Evolutionary conservation across 1,140 invertebrate species (phyloP).

Genomic region (Anthonomus grandis): DNA sequence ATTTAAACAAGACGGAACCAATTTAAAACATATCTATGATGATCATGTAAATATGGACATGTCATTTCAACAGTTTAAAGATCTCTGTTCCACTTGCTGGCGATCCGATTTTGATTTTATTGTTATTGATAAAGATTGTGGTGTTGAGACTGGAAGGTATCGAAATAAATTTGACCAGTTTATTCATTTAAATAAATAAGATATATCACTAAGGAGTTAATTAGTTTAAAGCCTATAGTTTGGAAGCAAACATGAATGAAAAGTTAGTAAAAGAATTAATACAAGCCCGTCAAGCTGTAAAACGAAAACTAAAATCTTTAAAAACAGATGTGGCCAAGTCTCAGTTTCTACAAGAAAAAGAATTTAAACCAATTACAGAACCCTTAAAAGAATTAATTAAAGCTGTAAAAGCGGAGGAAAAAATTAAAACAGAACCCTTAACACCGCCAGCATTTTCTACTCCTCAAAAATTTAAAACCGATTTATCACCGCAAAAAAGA

Average conservation of each 20-base stretch:
- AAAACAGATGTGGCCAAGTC: background rate
- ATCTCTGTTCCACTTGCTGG: constrained; percentile 42
- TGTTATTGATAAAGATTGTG: constrained; percentile 40
- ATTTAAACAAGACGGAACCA: constrained; percentile 48
- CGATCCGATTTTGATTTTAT: constrained; percentile 36
- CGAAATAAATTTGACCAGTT: constrained; percentile 38
- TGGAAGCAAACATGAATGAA: background rate
- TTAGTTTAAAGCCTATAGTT: background rate
- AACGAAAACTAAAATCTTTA: constrained; percentile 8
- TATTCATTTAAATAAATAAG: constrained; percentile 20
- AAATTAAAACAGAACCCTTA: background rate
- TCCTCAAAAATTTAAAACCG: background rate
- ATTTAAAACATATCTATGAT: constrained; percentile 47
- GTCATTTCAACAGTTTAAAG: constrained; percentile 39
- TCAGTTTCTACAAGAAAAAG: constrained; percentile 3
- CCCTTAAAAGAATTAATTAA: constrained; percentile 10
- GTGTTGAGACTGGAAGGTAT: constrained; percentile 38
- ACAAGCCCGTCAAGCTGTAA: constrained; percentile 1
- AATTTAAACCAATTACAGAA: background rate
- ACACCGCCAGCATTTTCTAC: background rate
- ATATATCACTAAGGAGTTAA: constrained; percentile 1
- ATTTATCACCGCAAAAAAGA: background rate
- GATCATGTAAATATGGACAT: constrained; percentile 48
- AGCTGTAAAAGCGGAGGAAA: background rate
- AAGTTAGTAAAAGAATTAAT: constrained; percentile 2